Conservation (phyloP, 2,113 vertebrate genomes). For the Megaceryle maxima region DNA sequence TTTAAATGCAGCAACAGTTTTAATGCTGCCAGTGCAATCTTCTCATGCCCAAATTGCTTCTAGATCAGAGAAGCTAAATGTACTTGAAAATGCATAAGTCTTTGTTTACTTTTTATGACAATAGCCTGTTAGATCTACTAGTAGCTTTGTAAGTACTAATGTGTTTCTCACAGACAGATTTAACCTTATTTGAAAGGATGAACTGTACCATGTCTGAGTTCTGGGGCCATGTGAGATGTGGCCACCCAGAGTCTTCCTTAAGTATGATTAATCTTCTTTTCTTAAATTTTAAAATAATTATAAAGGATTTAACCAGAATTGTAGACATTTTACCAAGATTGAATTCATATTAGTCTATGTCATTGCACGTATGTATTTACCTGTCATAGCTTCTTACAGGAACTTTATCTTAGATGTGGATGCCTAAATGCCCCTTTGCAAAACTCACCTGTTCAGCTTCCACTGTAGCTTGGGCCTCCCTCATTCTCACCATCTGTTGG, state of each 20-base stretch:
- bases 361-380: accelerated
- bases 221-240: not conserved
- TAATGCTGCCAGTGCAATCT: not conserved
- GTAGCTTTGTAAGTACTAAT: not conserved
- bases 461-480: not conserved
- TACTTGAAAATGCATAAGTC: constrained; percentile 29
- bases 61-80: constrained; percentile 32
- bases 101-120: constrained; percentile 33
- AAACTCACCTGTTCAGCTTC: not conserved
- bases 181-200: not conserved
- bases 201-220: not conserved
- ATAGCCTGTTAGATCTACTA: not conserved
- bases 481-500: not conserved
- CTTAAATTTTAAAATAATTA: not conserved
- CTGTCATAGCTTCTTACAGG: not conserved
- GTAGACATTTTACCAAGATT: not conserved
- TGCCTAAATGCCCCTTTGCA: not conserved
- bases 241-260: not conserved
- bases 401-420: not conserved
- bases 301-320: not conserved
- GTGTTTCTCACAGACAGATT: not conserved
- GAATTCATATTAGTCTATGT: not conserved
- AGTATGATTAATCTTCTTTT: not conserved
- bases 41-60: constrained; percentile 29
- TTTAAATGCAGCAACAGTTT: constrained; percentile 9